phyloP scores from a whole-genome alignment of 2,888 invertebrate genomes.

The Omphaloscelis lunosa region DNA sequence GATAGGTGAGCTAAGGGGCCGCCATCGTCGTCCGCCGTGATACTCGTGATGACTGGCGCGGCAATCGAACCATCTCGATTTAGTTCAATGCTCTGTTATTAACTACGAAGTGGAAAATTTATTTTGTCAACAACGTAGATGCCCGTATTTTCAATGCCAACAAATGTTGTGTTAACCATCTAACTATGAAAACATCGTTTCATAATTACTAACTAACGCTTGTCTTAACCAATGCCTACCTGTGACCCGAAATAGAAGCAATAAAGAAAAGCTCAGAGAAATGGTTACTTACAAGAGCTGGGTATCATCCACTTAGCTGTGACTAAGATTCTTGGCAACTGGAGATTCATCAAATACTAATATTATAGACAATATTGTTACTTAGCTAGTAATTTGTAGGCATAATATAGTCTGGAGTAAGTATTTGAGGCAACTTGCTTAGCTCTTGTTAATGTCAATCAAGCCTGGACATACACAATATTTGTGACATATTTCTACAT shows the following conservation, averaged over 20 bases:
- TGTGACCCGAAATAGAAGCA: neutral
- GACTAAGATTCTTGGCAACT: too few species aligned
- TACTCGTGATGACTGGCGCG: neutral
- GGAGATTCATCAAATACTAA: too few species aligned
- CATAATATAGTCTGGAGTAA: neutral
- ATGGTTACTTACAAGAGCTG: neutral
- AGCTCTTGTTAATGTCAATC: neutral
- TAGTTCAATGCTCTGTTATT: slow-evolving; percentile 14
- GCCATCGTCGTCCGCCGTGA: neutral
- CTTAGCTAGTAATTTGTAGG: neutral
- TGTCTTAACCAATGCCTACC: neutral
- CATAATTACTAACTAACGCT: neutral
- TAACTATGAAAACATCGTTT: neutral
- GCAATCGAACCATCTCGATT: slow-evolving; percentile 17
- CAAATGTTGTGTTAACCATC: neutral
- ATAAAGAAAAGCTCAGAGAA: neutral
- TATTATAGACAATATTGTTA: neutral
- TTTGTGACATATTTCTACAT: neutral
- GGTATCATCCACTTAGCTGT: neutral
- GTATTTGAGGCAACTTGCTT: neutral
- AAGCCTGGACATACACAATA: too few species aligned
- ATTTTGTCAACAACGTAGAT: neutral
- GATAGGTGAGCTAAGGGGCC: slow-evolving; percentile 6
- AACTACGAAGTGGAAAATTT: slow-evolving; percentile 6
- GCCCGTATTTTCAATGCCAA: neutral